These are phyloP conservation scores for Gephyroberyx darwinii DNA, from an alignment of 2,797 vertebrate genomes.

Conservation along the genomic window DNA sequence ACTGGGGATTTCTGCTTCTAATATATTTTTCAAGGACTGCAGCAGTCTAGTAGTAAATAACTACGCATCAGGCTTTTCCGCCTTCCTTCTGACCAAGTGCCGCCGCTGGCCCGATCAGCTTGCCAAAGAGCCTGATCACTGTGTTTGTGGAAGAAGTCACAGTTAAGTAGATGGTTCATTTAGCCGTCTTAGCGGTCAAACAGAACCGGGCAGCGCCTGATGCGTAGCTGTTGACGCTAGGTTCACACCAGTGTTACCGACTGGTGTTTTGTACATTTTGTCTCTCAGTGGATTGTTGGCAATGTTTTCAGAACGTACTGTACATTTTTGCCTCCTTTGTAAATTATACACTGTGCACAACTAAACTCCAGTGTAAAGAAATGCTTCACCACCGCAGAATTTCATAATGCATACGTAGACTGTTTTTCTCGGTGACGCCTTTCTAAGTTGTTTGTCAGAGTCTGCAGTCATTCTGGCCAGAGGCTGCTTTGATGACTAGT, in stretches of 20 bases:
- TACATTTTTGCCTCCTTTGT: conserved; percentile 23
- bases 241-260: conserved; percentile 11
- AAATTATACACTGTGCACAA: conserved; percentile 15
- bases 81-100: too few relatives aligned
- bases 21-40: conserved; percentile 25
- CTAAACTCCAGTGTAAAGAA: conserved; percentile 24
- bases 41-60: background rate
- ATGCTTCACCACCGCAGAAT: conserved; percentile 7
- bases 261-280: conserved; percentile 23
- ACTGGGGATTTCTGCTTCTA: conserved; percentile 9
- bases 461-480: conserved; percentile 20
- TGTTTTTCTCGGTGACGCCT: conserved; percentile 16
- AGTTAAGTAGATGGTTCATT: too few relatives aligned
- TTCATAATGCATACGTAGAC: background rate
- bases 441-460: background rate
- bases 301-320: conserved; percentile 10
- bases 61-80: too few relatives aligned
- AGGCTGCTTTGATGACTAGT: conserved; percentile 12
- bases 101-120: too few relatives aligned
- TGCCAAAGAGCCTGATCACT: too few relatives aligned
- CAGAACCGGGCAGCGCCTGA: too few relatives aligned
- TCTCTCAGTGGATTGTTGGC: conserved; percentile 21
- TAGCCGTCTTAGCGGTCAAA: too few relatives aligned
- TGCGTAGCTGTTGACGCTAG: background rate
- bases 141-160: too few relatives aligned